A percentile compares a stretch with the other conserved stretches of the same genome.
Evolutionary conservation across 2,797 vertebrate species (phyloP).

Genomic region (Rhinoraja longicauda): DNA sequence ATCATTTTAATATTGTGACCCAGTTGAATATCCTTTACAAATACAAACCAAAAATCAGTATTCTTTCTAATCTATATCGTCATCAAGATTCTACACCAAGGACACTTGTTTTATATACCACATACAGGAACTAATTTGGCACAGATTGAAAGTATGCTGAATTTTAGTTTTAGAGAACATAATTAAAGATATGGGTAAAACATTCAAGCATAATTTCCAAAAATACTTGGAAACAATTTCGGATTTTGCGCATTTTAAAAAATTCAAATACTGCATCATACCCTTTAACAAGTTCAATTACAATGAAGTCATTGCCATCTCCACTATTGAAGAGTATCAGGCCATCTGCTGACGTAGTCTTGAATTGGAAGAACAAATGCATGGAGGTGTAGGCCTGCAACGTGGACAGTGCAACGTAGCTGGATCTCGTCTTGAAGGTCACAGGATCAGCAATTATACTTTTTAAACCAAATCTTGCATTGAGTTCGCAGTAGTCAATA

Average conservation of each 20-base stretch:
- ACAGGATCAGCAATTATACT: constrained; percentile 96
- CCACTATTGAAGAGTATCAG: constrained; percentile 95
- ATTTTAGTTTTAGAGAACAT: not conserved
- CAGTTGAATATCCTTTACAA: not conserved
- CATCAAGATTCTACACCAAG: not conserved
- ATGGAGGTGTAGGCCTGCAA: constrained; percentile 97
- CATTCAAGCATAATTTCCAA: not conserved
- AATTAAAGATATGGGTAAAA: not conserved
- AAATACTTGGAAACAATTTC: not conserved
- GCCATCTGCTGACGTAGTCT: constrained; percentile 91
- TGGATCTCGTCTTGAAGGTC: constrained; percentile 96
- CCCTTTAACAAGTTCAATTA: constrained; percentile 97
- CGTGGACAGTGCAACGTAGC: constrained; percentile 84
- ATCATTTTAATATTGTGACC: not conserved
- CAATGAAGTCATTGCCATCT: constrained; percentile 96
- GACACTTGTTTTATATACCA: not conserved
- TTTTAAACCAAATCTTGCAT: constrained; percentile 93
- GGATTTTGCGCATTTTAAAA: not conserved
- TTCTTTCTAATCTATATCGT: not conserved
- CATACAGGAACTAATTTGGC: not conserved
- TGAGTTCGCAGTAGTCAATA: constrained; percentile 96
- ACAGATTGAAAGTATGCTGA: not conserved
- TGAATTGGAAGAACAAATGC: constrained; percentile 99
- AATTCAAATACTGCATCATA: constrained; percentile 50
- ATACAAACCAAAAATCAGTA: not conserved